phyloP scores from a whole-genome alignment of 2,888 invertebrate genomes.

The Oasisia sp. region DNA sequence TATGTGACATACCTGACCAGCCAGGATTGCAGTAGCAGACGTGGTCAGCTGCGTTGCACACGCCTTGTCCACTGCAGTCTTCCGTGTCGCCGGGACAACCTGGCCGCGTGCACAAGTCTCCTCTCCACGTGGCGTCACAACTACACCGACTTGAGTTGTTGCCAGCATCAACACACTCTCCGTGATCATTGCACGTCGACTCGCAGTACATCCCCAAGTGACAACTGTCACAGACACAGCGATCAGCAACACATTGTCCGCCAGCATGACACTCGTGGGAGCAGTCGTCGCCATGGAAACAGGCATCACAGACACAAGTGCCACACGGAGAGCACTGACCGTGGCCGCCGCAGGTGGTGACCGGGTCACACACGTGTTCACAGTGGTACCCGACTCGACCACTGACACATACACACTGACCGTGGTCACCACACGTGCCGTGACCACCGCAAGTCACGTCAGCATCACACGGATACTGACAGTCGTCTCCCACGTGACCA shows the following conservation, averaged over 20 bases:
- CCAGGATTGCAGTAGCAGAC: slow-evolving; percentile 51
- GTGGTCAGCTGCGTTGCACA: slow-evolving; percentile 45
- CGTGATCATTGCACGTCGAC: slow-evolving; percentile 49
- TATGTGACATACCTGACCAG: slow-evolving; percentile 47
- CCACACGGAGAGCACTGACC: slow-evolving; percentile 48
- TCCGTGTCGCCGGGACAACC: slow-evolving; percentile 46
- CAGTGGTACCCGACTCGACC: slow-evolving; percentile 49
- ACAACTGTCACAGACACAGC: slow-evolving; percentile 49
- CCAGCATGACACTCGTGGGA: slow-evolving; percentile 44
- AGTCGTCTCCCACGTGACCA: slow-evolving; percentile 48
- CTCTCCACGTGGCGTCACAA: slow-evolving; percentile 49
- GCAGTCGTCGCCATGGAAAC: slow-evolving; percentile 50
- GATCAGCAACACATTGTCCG: slow-evolving; percentile 44
- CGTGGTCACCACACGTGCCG: slow-evolving; percentile 45
- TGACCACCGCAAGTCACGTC: slow-evolving; percentile 46
- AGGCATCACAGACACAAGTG: slow-evolving; percentile 50
- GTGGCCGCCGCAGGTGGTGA: slow-evolving; percentile 45
- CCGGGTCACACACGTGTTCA: slow-evolving; percentile 44
- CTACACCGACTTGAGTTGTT: slow-evolving; percentile 35
- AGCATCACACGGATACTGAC: slow-evolving; percentile 46
- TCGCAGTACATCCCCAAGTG: slow-evolving; percentile 48
- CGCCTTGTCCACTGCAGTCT: slow-evolving; percentile 50
- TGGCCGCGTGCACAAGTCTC: slow-evolving; percentile 45
- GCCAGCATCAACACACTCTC: slow-evolving; percentile 38
- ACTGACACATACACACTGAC: slow-evolving; percentile 46